Evolutionary conservation across 2,888 invertebrate genomes (phyloP).

Genomic region (Drosophila picticornis): DNA sequence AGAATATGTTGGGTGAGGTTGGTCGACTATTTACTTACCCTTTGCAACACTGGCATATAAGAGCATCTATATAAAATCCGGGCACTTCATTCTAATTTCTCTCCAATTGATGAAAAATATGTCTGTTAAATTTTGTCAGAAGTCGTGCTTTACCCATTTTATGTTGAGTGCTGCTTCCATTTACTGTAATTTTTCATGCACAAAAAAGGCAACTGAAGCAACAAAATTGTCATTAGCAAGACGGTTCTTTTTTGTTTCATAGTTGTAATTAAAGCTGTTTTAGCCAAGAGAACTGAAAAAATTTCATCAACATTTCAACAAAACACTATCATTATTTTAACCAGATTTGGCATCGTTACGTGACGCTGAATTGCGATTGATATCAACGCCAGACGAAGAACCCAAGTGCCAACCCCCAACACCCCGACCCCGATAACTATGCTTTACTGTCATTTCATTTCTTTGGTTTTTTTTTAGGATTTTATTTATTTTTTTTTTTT

Average conservation of each 20-base stretch:
- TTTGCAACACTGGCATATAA: neutral
- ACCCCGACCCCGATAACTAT: slow-evolving; percentile 34
- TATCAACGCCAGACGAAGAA: slow-evolving; percentile 44
- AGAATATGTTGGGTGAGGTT: neutral
- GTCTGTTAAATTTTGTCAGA: neutral
- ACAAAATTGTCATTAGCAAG: slow-evolving; percentile 37
- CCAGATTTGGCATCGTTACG: slow-evolving; percentile 53
- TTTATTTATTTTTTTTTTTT: slow-evolving; percentile 8
- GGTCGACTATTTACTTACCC: slow-evolving; percentile 1
- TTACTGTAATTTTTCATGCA: slow-evolving; percentile 1
- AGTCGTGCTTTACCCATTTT: neutral
- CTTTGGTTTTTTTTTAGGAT: slow-evolving; percentile 1
- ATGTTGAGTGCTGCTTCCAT: neutral
- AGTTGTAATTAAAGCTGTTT: slow-evolving; percentile 54
- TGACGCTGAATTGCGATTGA: slow-evolving; percentile 53
- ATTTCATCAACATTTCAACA: slow-evolving; percentile 34
- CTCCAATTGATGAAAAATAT: neutral
- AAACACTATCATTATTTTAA: slow-evolving; percentile 69
- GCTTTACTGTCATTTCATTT: slow-evolving; percentile 29
- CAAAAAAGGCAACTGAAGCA: neutral
- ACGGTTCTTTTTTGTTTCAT: neutral
- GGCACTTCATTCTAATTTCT: too few species aligned
- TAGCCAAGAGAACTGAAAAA: slow-evolving; percentile 17
- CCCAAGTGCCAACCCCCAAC: neutral
- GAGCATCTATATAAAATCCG: neutral